Percentiles rank a stretch among this genome's conserved stretches.
phyloP scores from a whole-genome alignment of 2,888 invertebrate species.

The Pyralis farinalis region DNA sequence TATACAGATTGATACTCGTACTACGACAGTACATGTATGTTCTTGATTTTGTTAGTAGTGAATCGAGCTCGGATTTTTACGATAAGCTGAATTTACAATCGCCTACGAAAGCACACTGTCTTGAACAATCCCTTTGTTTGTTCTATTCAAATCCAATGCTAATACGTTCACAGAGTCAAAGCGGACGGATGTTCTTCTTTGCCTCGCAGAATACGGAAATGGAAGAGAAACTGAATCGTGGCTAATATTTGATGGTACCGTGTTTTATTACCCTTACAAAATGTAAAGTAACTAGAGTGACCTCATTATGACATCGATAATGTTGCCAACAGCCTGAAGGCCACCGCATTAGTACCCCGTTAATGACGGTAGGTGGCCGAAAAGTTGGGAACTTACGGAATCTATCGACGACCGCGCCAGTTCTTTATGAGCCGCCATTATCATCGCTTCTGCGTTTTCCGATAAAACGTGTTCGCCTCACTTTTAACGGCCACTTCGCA shows the following conservation, averaged over 20 bases:
- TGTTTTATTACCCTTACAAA: constrained; percentile 5
- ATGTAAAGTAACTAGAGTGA: constrained; percentile 4
- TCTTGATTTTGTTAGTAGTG: constrained; percentile 20
- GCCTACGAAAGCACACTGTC: constrained; percentile 77
- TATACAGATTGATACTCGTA: too few species aligned
- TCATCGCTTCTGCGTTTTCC: constrained; percentile 69
- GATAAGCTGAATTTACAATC: constrained; percentile 76
- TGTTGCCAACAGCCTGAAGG: constrained; percentile 38
- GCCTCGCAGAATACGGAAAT: constrained; percentile 60
- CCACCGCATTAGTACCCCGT: constrained; percentile 59
- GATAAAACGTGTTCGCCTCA: constrained; percentile 73
- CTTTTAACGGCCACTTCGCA: constrained; percentile 63
- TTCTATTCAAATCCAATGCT: constrained; percentile 79
- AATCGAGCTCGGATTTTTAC: constrained; percentile 57
- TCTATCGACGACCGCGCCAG: constrained; percentile 64
- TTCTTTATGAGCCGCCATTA: constrained; percentile 77
- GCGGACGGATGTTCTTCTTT: constrained; percentile 70
- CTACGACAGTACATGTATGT: background rate
- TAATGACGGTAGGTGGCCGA: constrained; percentile 64
- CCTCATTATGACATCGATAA: constrained; percentile 28
- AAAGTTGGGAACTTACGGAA: constrained; percentile 75
- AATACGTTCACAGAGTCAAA: constrained; percentile 77
- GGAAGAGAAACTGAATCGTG: constrained; percentile 21
- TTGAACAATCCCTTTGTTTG: constrained; percentile 78
- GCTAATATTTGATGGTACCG: constrained; percentile 1